Evolutionary conservation across 2,888 invertebrate species (phyloP), one percentile per base, ranked within the genome.

Genomic region (Thereva nobilitata): DNA sequence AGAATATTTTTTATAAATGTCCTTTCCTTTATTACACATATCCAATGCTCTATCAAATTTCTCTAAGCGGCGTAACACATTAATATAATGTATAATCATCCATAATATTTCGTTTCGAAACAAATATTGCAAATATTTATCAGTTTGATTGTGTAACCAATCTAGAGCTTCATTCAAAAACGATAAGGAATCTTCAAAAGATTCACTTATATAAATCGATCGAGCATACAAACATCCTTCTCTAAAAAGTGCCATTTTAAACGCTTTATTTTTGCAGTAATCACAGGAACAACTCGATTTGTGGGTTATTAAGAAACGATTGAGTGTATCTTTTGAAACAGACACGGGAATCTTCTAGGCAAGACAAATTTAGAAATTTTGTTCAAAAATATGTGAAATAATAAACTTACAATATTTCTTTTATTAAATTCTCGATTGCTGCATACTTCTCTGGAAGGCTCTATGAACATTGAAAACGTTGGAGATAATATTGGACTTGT

Each of bases 211-310:
- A 7, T 75, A 79, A 50, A 73, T 66, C 1, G 77, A 71, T 3
- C 79, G 75, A 0, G 79, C 79, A 71, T 75, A 74, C 0, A 78
- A 70, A 38, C 76, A 76, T 6, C 79, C 79, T 6, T 76, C 70
- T 37, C 73, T 68, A 4, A 78, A 77, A 10, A 72, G 74, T 9
- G 74, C 70, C 74, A 76, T 75, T 64, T 73, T 72, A 37, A 79
- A 67, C 8, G 69, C 67, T 42, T 59, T 40, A 56, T 70, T 70
- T 40, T 68, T 55, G 45, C 73, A 73, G 5, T 67, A 67, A 4
- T 68, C 66, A 35, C 73, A 73, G n/a, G 10, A 45, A 23, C 72
- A 72, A 0, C 23, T 10, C 4, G 41, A 5, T 1, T 52, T 34
- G 47, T 72, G 72, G 8, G 53, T 40, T n/a, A 63, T 70, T 3